These are phyloP conservation scores for Oreochromis spilurus DNA, from an alignment of 2,113 vertebrate genomes.

Conservation along the genomic window DNA sequence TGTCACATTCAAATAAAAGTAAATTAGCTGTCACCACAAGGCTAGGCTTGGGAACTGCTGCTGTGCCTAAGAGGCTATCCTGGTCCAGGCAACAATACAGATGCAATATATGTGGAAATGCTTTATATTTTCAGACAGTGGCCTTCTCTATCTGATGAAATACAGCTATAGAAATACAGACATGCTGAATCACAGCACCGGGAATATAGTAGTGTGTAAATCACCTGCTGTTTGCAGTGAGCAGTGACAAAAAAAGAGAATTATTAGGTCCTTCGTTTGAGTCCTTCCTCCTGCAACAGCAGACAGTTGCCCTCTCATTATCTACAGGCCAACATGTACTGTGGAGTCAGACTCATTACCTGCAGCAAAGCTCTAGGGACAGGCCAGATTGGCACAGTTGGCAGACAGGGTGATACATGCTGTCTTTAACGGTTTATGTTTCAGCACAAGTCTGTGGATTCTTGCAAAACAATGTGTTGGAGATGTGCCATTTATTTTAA, in stretches of 20 bases:
- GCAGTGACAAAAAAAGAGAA: neutral
- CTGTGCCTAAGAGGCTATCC: slow-evolving; percentile 39
- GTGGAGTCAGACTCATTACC: slow-evolving; percentile 31
- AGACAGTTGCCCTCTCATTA: slow-evolving; percentile 38
- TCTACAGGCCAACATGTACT: slow-evolving; percentile 11
- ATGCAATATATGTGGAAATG: slow-evolving; percentile 8
- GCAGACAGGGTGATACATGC: neutral
- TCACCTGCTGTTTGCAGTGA: neutral
- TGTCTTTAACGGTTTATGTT: neutral
- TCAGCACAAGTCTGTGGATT: neutral
- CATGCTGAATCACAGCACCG: neutral
- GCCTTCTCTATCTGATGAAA: neutral
- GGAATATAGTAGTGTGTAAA: neutral
- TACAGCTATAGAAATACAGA: neutral
- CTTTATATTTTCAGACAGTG: slow-evolving; percentile 1
- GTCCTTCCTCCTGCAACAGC: neutral
- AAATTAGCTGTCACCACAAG: slow-evolving; percentile 63
- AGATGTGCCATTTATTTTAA: neutral
- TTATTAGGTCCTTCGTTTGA: neutral
- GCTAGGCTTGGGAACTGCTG: slow-evolving; percentile 27
- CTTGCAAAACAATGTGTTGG: neutral
- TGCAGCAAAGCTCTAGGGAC: slow-evolving; percentile 8
- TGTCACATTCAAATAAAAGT: slow-evolving; percentile 60
- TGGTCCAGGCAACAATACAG: slow-evolving; percentile 16
- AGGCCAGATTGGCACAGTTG: neutral